Base-by-base conservation (phyloP, 2,888 invertebrate species). In the Corythucha ciliata region DNA sequence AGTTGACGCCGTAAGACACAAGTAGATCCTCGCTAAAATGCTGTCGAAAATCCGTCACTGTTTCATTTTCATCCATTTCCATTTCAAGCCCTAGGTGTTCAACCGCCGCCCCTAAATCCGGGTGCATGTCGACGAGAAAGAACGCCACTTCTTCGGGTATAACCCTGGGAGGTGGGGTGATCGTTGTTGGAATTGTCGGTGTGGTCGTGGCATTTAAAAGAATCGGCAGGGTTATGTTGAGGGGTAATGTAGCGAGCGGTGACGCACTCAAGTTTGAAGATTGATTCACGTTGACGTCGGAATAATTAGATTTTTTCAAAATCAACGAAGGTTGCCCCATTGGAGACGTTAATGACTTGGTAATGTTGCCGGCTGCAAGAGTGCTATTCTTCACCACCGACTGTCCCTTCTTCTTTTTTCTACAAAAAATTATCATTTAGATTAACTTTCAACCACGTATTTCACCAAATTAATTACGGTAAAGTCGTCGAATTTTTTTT, bases 21-120 rank as follows among this genome's bases (percentile, higher is more conserved):
- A 85, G 67, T 47, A 79, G 67, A 53, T 76, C 77, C 60, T 77
- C 77, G 7, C 77, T 78, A 65, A 85, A 84, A 60, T 81, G 73
- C 60, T 81, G 79, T 64, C 77, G 76, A 59, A 83, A 80, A 66
- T 83, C 81, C 47, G 81, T 81, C n/a, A 80, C 77, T 20, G 77
- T 78, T 57, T 81, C 81, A 61, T 82, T 81, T 64, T 80, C 81
- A 59, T 81, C 81, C 68, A 75, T 66, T 66, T 81, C 81, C 68
- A 83, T 74, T 71, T 83, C 83, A 16, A 49, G 16, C 2, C 49
- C 84, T 53, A 84, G 71, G 62, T 82, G 80, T 68, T 83, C 83
- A 44, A 77, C 78, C 6, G 84, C 82, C 61, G 82, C 81, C 40
- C 80, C 81, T 57, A 84, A 71, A 66, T 81, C 80, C 21, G 80